Conservation (phyloP, 2,888 invertebrate species). For the Pheosia tremula region DNA sequence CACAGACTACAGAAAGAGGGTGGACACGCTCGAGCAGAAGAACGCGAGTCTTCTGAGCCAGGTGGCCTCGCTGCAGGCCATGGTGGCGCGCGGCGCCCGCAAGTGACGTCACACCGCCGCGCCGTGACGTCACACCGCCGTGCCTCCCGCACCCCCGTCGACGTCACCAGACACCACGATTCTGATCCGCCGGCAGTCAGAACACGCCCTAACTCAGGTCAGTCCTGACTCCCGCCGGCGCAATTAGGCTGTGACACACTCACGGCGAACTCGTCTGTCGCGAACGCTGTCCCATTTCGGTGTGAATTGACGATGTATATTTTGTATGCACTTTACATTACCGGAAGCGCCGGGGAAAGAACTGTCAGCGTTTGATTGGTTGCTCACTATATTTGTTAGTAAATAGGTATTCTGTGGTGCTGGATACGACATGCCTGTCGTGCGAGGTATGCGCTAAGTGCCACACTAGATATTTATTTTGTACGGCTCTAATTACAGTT, state of each 20-base stretch:
- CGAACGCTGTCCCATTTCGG: constrained; percentile 61
- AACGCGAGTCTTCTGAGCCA: constrained; percentile 91
- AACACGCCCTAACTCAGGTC: neutral
- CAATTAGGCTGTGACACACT: constrained; percentile 43
- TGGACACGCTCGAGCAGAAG: constrained; percentile 90
- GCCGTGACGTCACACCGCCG: constrained; percentile 51
- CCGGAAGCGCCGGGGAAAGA: constrained; percentile 44
- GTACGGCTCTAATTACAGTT: constrained; percentile 54
- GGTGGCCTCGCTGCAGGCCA: constrained; percentile 90
- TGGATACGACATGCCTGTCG: constrained; percentile 53
- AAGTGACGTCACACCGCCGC: constrained; percentile 68
- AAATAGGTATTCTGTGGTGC: constrained; percentile 75
- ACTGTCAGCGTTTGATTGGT: constrained; percentile 72
- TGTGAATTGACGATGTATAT: constrained; percentile 70
- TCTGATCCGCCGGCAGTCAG: constrained; percentile 22
- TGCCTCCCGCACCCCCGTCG: constrained; percentile 23
- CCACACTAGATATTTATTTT: constrained; percentile 78
- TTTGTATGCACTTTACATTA: constrained; percentile 80
- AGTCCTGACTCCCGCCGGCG: constrained; percentile 16
- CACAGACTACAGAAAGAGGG: constrained; percentile 90
- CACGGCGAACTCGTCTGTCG: constrained; percentile 53
- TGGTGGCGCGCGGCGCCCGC: constrained; percentile 85
- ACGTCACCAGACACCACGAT: constrained; percentile 48
- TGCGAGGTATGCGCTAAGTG: constrained; percentile 61
- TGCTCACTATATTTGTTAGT: constrained; percentile 79